Base-by-base conservation (phyloP, 1,140 invertebrate genomes). In the Anastrepha obliqua region DNA sequence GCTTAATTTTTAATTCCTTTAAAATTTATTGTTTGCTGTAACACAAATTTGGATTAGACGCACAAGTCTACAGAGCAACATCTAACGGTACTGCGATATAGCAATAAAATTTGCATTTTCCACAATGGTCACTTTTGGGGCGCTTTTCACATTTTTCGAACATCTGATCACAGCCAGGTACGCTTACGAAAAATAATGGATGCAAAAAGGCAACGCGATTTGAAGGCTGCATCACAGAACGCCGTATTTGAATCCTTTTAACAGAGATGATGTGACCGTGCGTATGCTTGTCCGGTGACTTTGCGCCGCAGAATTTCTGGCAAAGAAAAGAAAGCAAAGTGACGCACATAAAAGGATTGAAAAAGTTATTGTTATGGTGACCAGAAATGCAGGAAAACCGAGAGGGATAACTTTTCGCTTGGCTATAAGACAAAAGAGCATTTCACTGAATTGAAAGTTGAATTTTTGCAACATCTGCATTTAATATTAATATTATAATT, bases 401-500 rank as follows among this genome's bases (percentile, higher is more conserved):
- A 70, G 20, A 6, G 64, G 9, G 65, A 13, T 5, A 70, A 70
- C 29, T 70, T 70, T 44, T 44, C 11, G 39, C 42, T 67, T 42
- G 65, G 20, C 42, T 17, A 59, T 9, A 42, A 59, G 51, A 58
- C 55, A 62, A 85, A 42, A 11, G 81, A 39, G 13, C 51, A 39
- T 85, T 85, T 85, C 20, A 9, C 20, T 29, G 81, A 74, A 74
- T 17, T 9, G 42, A 86, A 86, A 64, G 59, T 47, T 86, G 44
- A 29, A 65, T 86, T 86, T 86, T n/a, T 42, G 86, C 86, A 86
- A 20, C 86, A 86, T 65, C 60, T 86, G 86, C 86, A 86, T 86
- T 86, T 44, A 65, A 86, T 86, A 85, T 86, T 44, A 65, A 86
- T 86, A 85, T 85, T 58, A 85, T 85, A 85, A 85, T 85, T 85